These are phyloP conservation scores for Adoxophyes honmai DNA, from an alignment of 1,140 invertebrate species.

Conservation along the genomic window DNA sequence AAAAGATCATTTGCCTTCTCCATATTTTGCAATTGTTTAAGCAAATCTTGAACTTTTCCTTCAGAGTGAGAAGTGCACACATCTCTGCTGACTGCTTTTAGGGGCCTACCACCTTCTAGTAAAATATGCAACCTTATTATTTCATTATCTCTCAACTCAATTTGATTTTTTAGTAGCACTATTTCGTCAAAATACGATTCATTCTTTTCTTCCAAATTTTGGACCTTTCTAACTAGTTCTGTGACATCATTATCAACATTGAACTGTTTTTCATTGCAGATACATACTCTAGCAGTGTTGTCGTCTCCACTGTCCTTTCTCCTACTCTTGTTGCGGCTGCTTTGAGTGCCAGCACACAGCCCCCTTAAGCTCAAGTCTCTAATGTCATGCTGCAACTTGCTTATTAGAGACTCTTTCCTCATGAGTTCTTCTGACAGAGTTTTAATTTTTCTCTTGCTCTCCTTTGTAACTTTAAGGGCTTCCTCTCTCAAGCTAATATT, in stretches of 20 bases:
- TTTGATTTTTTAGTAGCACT: slow-evolving; percentile 57
- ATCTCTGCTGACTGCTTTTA: slow-evolving; percentile 77
- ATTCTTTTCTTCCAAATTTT: slow-evolving; percentile 54
- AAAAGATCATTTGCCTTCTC: slow-evolving; percentile 76
- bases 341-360: slow-evolving; percentile 66
- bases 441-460: slow-evolving; percentile 59
- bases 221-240: slow-evolving; percentile 47
- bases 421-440: slow-evolving; percentile 54
- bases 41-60: slow-evolving; percentile 46
- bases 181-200: slow-evolving; percentile 59
- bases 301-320: slow-evolving; percentile 50
- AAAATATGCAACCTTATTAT: slow-evolving; percentile 80
- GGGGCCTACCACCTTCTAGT: slow-evolving; percentile 80
- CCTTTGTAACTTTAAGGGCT: slow-evolving; percentile 42
- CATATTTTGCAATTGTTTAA: slow-evolving; percentile 75
- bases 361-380: slow-evolving; percentile 66
- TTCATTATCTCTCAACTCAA: slow-evolving; percentile 79
- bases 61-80: slow-evolving; percentile 75
- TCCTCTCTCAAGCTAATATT: slow-evolving; percentile 82
- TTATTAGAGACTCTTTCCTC: slow-evolving; percentile 57
- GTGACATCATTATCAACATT: slow-evolving; percentile 35
- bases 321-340: slow-evolving; percentile 62
- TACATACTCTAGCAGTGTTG: slow-evolving; percentile 40
- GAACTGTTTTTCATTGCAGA: slow-evolving; percentile 43
- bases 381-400: slow-evolving; percentile 62